Percentiles rank a stretch among this genome's conserved stretches.
These are phyloP conservation scores for Archivesica marissinica DNA, from an alignment of 1,140 invertebrate genomes.

Conservation along the genomic window DNA sequence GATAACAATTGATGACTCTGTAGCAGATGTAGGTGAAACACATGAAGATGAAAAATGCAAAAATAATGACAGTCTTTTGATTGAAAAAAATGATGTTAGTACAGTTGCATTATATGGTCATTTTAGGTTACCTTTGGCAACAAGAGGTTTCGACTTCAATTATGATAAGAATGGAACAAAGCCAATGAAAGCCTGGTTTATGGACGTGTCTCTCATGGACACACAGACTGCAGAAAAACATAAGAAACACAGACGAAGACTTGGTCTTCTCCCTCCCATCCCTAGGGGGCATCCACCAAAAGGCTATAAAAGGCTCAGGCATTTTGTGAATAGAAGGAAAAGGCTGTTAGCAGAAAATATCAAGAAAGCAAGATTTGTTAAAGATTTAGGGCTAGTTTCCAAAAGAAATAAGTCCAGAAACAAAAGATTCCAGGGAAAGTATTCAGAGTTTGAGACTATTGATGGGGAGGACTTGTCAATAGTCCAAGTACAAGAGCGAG, in stretches of 20 bases:
- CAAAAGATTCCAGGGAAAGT: not conserved
- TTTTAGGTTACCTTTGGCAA: conserved; percentile 71
- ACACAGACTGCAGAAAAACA: conserved; percentile 64
- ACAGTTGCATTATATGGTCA: conserved; percentile 65
- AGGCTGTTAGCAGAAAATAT: conserved; percentile 15
- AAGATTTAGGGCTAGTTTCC: not conserved
- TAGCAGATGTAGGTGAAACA: not conserved
- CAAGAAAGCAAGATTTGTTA: conserved; percentile 42
- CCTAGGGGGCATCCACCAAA: conserved; percentile 46
- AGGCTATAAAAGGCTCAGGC: conserved; percentile 34
- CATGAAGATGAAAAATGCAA: not conserved
- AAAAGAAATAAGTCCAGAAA: conserved; percentile 13
- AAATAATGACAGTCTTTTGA: not conserved
- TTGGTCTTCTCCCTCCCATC: conserved; percentile 14
- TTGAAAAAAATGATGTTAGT: not conserved
- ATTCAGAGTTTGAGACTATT: conserved; percentile 12
- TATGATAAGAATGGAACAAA: conserved; percentile 74
- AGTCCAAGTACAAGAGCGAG: not conserved
- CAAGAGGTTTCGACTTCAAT: conserved; percentile 73
- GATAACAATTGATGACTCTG: not conserved
- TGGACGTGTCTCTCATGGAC: conserved; percentile 72
- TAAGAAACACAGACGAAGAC: conserved; percentile 60
- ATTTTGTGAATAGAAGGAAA: conserved; percentile 34
- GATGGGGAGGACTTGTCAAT: conserved; percentile 1
- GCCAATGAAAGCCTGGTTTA: conserved; percentile 71